phyloP scores from a whole-genome alignment of 2,113 vertebrate genomes.

The Protobothrops flavoviridis region DNA sequence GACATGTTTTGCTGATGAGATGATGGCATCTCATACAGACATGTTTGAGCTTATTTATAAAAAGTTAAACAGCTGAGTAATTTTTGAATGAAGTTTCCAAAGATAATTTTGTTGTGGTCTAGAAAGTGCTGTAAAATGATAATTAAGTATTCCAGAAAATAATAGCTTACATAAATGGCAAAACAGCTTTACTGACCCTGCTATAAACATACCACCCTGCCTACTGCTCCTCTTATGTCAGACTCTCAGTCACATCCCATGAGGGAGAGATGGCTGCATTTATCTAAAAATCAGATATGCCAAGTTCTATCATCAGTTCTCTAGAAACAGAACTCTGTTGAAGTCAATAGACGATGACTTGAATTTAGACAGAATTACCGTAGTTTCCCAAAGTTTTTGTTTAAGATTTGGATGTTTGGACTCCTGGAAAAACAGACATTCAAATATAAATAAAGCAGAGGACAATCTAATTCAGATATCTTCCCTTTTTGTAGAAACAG shows the following conservation, averaged over 20 bases:
- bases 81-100: too few species aligned
- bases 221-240: neutral
- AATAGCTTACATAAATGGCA: neutral
- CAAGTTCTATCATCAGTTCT: neutral
- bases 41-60: too few species aligned
- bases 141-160: too few species aligned
- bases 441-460: neutral
- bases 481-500: neutral
- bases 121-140: too few species aligned
- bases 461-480: too few species aligned
- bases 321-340: neutral
- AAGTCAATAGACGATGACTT: neutral
- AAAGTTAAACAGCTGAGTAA: too few species aligned
- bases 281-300: neutral
- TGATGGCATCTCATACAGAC: too few species aligned
- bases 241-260: neutral
- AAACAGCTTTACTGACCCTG: neutral
- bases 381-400: neutral
- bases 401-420: neutral
- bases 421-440: neutral
- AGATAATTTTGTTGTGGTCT: too few species aligned
- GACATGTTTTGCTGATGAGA: too few species aligned
- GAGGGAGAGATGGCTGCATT: neutral
- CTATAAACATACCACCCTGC: neutral
- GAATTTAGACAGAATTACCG: neutral